phyloP scores from a whole-genome alignment of 2,888 invertebrate species.

The Gasteruption jaculator region DNA sequence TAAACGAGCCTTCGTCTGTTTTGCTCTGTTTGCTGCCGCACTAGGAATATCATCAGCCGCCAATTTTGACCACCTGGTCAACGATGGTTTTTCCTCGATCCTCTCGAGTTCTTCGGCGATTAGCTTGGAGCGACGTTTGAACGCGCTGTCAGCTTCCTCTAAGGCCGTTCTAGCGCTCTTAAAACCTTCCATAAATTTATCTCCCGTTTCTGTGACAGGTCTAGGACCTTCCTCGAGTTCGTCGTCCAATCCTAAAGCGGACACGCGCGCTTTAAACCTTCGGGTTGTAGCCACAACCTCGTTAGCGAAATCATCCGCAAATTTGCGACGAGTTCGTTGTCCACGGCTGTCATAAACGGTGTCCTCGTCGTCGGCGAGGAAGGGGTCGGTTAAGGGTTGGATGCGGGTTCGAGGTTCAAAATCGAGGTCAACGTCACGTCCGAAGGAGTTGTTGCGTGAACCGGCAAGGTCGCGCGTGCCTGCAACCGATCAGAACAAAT shows the following conservation, averaged over 20 bases:
- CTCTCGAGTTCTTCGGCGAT: conserved; percentile 30
- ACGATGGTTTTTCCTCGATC: conserved; percentile 35
- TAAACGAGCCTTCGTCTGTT: conserved; percentile 64
- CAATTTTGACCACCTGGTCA: conserved; percentile 67
- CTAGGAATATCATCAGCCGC: conserved; percentile 47
- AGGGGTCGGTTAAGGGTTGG: conserved; percentile 27
- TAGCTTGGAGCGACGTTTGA: conserved; percentile 50
- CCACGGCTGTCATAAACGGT: conserved; percentile 63
- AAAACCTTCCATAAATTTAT: too few relatives aligned
- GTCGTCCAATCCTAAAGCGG: conserved; percentile 60
- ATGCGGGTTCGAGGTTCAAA: conserved; percentile 38
- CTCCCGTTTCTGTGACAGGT: too few relatives aligned
- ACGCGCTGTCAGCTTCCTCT: conserved; percentile 56
- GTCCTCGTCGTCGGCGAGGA: conserved; percentile 52
- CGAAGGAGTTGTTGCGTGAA: conserved; percentile 38
- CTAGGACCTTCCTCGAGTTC: conserved; percentile 55
- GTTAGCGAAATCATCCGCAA: conserved; percentile 51
- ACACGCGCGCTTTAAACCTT: conserved; percentile 54
- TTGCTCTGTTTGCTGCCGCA: conserved; percentile 64
- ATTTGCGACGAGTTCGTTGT: conserved; percentile 47
- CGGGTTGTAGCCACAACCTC: conserved; percentile 52
- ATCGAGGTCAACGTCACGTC: conserved; percentile 45
- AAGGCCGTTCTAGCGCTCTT: conserved; percentile 29
- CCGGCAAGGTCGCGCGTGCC: conserved; percentile 46
- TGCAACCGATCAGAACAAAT: too few relatives aligned